Conservation (phyloP, 2,797 vertebrate species). For the Orestias chungarensis region DNA sequence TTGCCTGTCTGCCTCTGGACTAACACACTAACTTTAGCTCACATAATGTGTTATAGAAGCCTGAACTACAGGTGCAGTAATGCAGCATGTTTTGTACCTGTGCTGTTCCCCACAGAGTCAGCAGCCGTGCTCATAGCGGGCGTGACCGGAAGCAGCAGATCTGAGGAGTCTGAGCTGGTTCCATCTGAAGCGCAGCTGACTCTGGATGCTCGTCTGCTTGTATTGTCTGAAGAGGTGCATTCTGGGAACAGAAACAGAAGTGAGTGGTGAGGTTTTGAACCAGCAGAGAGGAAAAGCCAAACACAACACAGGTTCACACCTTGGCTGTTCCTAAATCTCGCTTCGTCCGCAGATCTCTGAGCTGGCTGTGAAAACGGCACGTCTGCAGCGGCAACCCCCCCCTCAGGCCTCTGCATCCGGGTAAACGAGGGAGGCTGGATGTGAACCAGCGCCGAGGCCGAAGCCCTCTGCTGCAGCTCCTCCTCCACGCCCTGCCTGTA, state of each 20-base stretch:
- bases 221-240: conserved; percentile 49
- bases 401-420: conserved; percentile 13
- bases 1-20: neutral
- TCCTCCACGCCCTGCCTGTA: conserved; percentile 73
- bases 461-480: conserved; percentile 72
- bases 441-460: conserved; percentile 38
- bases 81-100: conserved; percentile 44
- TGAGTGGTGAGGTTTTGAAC: neutral
- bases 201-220: conserved; percentile 9
- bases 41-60: neutral
- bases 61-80: neutral
- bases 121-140: conserved; percentile 15
- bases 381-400: conserved; percentile 7
- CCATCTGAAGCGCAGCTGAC: conserved; percentile 23
- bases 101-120: conserved; percentile 43
- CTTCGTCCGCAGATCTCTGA: conserved; percentile 32
- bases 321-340: conserved; percentile 7
- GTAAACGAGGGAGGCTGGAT: conserved; percentile 34
- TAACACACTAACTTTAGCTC: neutral
- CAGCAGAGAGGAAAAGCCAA: accelerated
- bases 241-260: conserved; percentile 37
- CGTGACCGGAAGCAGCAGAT: conserved; percentile 27
- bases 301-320: conserved; percentile 20
- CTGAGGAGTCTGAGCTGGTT: conserved; percentile 1
- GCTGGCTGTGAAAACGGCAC: conserved; percentile 8